Evolutionary conservation across 1,140 invertebrate species (phyloP).

Genomic region (Drosophila persimilis): DNA sequence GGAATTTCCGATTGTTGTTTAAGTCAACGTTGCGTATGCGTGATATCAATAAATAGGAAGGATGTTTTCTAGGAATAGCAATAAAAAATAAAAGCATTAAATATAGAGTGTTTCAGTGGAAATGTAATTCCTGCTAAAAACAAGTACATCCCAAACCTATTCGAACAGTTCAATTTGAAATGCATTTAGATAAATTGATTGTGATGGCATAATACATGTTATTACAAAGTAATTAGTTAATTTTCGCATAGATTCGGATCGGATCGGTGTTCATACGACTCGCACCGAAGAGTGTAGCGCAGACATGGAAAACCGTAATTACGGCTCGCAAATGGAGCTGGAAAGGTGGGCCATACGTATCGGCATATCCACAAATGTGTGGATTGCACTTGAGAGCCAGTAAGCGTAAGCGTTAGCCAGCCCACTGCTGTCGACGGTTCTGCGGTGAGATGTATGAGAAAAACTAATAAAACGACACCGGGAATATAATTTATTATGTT

Average conservation of each 20-base stretch:
- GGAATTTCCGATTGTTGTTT: constrained; percentile 5
- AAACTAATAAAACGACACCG: constrained; percentile 57
- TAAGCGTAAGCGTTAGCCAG: constrained; percentile 26
- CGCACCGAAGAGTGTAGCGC: constrained; percentile 11
- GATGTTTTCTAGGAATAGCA: background rate
- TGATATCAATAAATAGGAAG: background rate
- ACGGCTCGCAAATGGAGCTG: constrained; percentile 62
- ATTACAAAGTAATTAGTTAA: constrained; percentile 54
- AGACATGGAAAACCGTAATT: constrained; percentile 49
- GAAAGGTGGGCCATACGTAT: constrained; percentile 28
- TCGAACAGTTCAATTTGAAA: constrained; percentile 17
- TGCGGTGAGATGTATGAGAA: constrained; percentile 24
- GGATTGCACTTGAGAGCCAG: constrained; percentile 72
- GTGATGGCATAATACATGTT: constrained; percentile 45
- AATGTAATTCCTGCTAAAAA: background rate
- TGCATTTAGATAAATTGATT: constrained; percentile 47
- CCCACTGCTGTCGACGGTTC: constrained; percentile 62
- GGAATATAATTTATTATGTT: constrained; percentile 76
- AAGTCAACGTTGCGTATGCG: constrained; percentile 19
- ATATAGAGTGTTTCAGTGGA: background rate
- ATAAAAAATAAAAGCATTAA: too few species aligned
- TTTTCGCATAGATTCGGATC: constrained; percentile 17
- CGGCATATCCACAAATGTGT: constrained; percentile 48
- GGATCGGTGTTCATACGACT: constrained; percentile 23
- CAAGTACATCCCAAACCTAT: background rate